Base-by-base conservation (phyloP, 2,797 vertebrate species). In the Acomys russatus region DNA sequence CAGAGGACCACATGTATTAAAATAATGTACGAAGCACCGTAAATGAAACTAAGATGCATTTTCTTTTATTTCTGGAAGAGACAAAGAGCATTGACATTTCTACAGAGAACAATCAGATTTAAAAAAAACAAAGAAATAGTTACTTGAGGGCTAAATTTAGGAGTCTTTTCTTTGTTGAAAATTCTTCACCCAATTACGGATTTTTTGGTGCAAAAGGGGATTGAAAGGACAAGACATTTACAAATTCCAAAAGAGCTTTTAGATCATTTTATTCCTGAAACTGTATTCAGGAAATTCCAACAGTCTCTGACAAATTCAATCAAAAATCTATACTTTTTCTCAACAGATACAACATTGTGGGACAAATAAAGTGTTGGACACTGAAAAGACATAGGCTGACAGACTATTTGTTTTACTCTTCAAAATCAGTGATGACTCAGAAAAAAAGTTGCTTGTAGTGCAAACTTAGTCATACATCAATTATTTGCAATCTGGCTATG, bases 141-240 rank as follows among this genome's bases (percentile, higher is more conserved):
- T 71, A 91, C 9, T 9, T 91, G 14, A 35, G 3, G 1, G 82
- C 56, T 87, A 71, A 89, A 18, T 85, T 94, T 78, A 56, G 54
- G 33, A 95, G 54, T 18, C 30, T 25, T 17, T 77, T 89, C 20
- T 85, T 89, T 74, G 63, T 35, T 80, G 33, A 88, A 71, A 77
- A 59, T 33, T 94, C 68, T 95, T 80, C 49, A 94, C 15, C 14
- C 2, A 49, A 54, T 74, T 78, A 85, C 35, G 61, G 35, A 94
- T 87, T 85, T 79, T 90, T 22, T 25, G 17, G n/a, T 78, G 10
- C 92, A 94, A 96, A 96, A 49, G 12, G 22, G 11, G 3, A n/a
- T 14, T 2, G 0, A 80, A n/a, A 66, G 6, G 35, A 61, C 49
- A 95, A 38, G 22, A 6, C 11, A 94, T 44, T 93, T 76, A 38